phyloP scores from a whole-genome alignment of 2,797 vertebrate species.

The Urocyon cinereoargenteus region DNA sequence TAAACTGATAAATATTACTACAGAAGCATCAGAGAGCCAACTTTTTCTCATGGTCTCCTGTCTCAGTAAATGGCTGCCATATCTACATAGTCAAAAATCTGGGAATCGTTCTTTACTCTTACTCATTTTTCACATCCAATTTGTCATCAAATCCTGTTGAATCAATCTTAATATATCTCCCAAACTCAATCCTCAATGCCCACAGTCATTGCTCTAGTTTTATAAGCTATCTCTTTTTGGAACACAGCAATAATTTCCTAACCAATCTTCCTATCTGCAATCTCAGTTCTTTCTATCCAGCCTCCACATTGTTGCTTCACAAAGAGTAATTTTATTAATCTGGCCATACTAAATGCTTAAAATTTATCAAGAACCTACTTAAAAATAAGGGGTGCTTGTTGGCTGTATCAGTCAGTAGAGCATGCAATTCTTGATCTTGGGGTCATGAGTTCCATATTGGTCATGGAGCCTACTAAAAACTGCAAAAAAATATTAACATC shows the following conservation, averaged over 20 bases:
- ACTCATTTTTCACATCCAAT: not conserved
- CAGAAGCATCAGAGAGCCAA: not conserved
- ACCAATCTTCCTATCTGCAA: not conserved
- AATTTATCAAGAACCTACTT: not conserved
- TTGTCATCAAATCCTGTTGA: not conserved
- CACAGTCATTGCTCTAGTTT: not conserved
- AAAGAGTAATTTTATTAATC: not conserved
- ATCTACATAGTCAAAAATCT: not conserved
- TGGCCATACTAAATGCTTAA: not conserved
- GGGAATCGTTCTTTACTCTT: not conserved
- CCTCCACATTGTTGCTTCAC: not conserved
- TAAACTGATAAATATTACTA: not conserved
- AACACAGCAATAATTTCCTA: not conserved
- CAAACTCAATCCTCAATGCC: not conserved
- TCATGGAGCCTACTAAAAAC: too few relatives aligned
- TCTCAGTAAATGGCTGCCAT: not conserved
- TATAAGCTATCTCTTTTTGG: not conserved
- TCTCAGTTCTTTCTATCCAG: not conserved
- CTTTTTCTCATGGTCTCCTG: not conserved
- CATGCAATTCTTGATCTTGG: too few relatives aligned
- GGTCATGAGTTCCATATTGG: too few relatives aligned
- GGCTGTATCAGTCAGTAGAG: too few relatives aligned
- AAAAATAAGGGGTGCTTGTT: too few relatives aligned
- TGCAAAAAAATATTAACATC: not conserved
- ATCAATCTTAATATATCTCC: not conserved